Base-by-base conservation (phyloP, 2,888 invertebrate species). In the Keiferia lycopersicella region DNA sequence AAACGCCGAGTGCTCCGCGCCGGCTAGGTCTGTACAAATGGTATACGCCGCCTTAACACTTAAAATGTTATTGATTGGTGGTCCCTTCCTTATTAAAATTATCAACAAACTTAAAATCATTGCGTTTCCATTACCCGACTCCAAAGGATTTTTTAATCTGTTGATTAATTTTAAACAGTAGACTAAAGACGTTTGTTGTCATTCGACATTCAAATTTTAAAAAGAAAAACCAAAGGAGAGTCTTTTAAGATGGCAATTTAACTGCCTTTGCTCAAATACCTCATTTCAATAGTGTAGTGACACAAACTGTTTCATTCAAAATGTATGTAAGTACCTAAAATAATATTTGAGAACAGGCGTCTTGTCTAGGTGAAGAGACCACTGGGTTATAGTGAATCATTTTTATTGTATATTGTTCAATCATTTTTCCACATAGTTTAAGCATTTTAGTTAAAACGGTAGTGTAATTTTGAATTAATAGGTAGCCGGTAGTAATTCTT, bases 361-460 rank as follows among this genome's bases (percentile, higher is more conserved):
- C 69, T 69, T 69, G 65, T 71, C 63, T 67, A 68, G 68, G 69
- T 71, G 70, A 68, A 76, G 84, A 81, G 83, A 77, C 83, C 85
- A 81, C 87, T 88, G 87, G 75, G 76, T 87, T 84, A 83, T 89
- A 90, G 89, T 89, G 82, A 90, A 91, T 88, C 87, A 87, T 88
- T 90, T 87, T 88, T 89, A 88, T 86, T 91, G 88, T 90, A 90
- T 86, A 90, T 89, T 91, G 89, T 91, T 91, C 89, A 82, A 88
- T 89, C 78, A 87, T 89, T 90, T 86, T 91, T 91, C 90, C 90
- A 90, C 86, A 82, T 90, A 91, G 87, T 81, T 86, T 87, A 89
- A 86, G 87, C 69, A 86, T 84, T 90, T 91, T 89, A 91, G 88
- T 89, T 91, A 79, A 62, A 88, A 86, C 72, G 76, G 75, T 91